Base-by-base conservation (phyloP, 2,113 vertebrate species). In the Tachysurus fulvidraco region DNA sequence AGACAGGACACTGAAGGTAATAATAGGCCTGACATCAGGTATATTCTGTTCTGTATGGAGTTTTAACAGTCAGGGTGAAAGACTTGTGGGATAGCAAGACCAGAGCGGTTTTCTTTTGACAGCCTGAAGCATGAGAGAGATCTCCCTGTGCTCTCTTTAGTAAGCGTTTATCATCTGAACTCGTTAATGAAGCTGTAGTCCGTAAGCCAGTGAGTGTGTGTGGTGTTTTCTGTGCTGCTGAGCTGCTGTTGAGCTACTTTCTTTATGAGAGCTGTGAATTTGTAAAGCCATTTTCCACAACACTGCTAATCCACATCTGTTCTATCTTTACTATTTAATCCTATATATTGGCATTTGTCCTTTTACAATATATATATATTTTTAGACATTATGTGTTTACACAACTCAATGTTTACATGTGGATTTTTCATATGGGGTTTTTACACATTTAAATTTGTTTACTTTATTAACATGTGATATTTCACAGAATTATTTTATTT, bases 131-230 rank as follows among this genome's bases (percentile, higher is more conserved):
- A 65, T 78, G 19, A 54, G 19, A 52, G 21, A 77, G 59, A 85
- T 65, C 36, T 85, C 83, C 71, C 83, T 77, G 41, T 76, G 83
- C 59, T 65, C 73, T 85, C 84, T 65, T 65, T 54, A 79, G 74
- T 65, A 79, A 84, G 81, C 71, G 86, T 89, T 84, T 89, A 86
- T 89, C 88, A 89, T 89, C 86, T 86, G 55, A 73, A 86, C 64
- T 67, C 28, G 59, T 57, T 87, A 84, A 89, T 89, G 88, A 87
- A 83, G 79, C 62, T 44, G 62, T 83, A 69, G 21, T 62, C 62
- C 80, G 41, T 52, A 55, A 83, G 85, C 59, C 77, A 87, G 73
- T 83, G 79, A 6, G 73, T 76, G 73, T 52, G 12, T 52, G 41
- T 23, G 9, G 41, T 28, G 25, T 14, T 54, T 55, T 57, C 77